A percentile compares a stretch with the other conserved stretches of the same genome.
Conservation (phyloP, 2,113 vertebrate genomes). For the Peromyscus leucopus region DNA sequence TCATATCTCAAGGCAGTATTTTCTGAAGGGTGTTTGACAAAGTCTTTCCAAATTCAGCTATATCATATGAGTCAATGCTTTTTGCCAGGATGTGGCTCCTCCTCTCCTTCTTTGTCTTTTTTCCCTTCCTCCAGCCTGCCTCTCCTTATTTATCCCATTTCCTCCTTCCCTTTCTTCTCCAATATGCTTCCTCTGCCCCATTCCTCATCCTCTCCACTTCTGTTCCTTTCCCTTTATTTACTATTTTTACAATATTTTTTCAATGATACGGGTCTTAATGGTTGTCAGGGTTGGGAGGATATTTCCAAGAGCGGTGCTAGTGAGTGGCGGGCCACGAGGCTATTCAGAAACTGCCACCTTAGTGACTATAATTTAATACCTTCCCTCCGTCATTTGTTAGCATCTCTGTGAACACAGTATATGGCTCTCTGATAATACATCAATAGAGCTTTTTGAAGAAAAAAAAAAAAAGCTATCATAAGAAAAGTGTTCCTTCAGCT, state of each 20-base stretch:
- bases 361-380: background rate
- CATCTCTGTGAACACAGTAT: background rate
- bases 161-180: background rate
- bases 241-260: background rate
- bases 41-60: background rate
- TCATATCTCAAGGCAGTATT: slow-evolving; percentile 11
- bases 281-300: background rate
- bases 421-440: background rate
- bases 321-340: background rate
- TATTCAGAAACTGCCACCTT: background rate
- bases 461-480: background rate
- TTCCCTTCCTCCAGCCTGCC: background rate
- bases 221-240: background rate
- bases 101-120: background rate
- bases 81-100: background rate
- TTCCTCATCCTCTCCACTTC: background rate
- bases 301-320: background rate
- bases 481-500: background rate
- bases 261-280: background rate
- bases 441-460: background rate
- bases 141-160: background rate
- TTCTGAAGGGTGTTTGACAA: background rate
- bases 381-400: background rate
- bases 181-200: background rate
- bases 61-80: background rate